phyloP scores from a whole-genome alignment of 2,797 vertebrate species.

The Brachymystax lenok region DNA sequence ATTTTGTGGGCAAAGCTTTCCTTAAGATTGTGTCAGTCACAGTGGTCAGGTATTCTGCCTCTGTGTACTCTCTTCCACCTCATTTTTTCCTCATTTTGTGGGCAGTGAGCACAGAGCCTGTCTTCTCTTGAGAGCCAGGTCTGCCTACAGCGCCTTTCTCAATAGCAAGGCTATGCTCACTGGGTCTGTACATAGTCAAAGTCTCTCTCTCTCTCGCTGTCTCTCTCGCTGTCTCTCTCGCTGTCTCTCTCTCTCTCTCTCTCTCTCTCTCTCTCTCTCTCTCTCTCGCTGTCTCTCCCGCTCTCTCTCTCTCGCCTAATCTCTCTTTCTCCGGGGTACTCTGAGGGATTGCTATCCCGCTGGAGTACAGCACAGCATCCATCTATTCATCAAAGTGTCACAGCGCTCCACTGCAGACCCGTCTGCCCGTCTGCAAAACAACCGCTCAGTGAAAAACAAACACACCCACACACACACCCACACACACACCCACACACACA shows the following conservation, averaged over 20 bases:
- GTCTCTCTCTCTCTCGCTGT: no score
- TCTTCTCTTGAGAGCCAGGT: no score
- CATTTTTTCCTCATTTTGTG: no score
- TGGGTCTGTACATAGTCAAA: no score
- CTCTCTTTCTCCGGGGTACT: conserved; percentile 43
- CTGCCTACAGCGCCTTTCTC: no score
- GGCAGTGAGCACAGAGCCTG: no score
- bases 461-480: not conserved
- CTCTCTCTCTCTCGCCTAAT: conserved; percentile 24
- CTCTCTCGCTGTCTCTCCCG: conserved; percentile 13
- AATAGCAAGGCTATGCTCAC: no score
- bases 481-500: no score
- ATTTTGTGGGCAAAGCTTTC: no score
- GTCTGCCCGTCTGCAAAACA: conserved; percentile 54
- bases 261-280: conserved; percentile 2
- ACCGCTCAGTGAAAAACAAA: conserved; percentile 51
- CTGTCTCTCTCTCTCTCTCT: not conserved
- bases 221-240: not conserved
- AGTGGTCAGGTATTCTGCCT: no score
- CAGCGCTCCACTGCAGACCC: conserved; percentile 49
- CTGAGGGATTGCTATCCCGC: conserved; percentile 62
- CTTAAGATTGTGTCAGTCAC: no score
- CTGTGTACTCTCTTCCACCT: no score
- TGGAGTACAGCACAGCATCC: conserved; percentile 46
- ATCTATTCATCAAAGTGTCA: conserved; percentile 79